Conservation (phyloP, 2,113 vertebrate species). For the Ceratotherium simum region DNA sequence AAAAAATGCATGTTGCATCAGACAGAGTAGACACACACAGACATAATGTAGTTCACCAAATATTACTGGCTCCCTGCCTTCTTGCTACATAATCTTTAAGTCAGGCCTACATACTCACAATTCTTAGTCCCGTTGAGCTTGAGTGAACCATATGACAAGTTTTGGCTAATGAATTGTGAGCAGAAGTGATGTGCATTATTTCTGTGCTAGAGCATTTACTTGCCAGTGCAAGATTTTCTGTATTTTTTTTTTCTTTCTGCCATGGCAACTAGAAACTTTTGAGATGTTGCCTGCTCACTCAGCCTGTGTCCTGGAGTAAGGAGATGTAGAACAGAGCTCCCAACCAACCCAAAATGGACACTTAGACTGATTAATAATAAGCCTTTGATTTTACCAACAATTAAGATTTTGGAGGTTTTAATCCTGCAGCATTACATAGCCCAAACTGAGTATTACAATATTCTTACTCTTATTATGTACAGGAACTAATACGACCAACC, state of each 20-base stretch:
- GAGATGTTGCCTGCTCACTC: background rate
- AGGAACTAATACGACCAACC: background rate
- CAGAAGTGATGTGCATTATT: background rate
- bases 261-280: background rate
- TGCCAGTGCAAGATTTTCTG: background rate
- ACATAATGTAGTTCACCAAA: background rate
- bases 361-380: background rate
- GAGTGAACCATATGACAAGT: background rate
- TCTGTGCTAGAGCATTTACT: background rate
- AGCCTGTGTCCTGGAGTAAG: background rate
- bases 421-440: background rate
- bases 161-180: background rate
- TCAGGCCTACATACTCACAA: background rate
- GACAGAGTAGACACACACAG: background rate
- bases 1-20: background rate
- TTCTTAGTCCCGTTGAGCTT: background rate
- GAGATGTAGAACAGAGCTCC: background rate
- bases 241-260: background rate
- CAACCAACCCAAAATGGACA: background rate
- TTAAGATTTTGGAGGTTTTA: background rate
- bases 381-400: background rate
- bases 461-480: background rate
- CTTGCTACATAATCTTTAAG: background rate
- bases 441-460: background rate
- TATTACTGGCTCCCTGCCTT: background rate